Conservation (phyloP, 2,888 invertebrate genomes). For the Phasia obesa region DNA sequence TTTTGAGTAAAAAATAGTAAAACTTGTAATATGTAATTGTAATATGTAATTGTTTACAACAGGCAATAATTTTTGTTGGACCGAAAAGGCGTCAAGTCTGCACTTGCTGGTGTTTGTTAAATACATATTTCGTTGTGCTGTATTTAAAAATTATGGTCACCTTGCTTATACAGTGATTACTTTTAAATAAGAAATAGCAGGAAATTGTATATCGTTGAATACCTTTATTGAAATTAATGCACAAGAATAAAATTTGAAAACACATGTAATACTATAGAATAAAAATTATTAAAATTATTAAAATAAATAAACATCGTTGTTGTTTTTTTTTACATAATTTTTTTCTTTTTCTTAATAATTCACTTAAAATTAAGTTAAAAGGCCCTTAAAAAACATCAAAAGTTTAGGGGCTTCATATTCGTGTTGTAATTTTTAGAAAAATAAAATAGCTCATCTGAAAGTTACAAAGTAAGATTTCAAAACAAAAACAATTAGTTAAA, state of each 20-base stretch:
- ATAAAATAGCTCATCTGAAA: background rate
- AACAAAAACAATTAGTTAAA: constrained; percentile 12
- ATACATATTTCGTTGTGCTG: too few relatives aligned
- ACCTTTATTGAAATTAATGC: constrained; percentile 64
- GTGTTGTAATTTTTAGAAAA: background rate
- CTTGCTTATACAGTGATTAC: too few relatives aligned
- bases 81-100: too few relatives aligned
- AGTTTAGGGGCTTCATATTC: background rate
- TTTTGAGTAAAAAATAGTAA: too few relatives aligned
- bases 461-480: constrained; percentile 7
- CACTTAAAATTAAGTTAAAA: background rate
- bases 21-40: too few relatives aligned
- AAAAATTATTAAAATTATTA: constrained; percentile 48
- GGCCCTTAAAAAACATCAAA: background rate
- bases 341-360: background rate
- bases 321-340: background rate
- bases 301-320: constrained; percentile 57
- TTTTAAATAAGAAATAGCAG: too few relatives aligned
- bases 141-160: too few relatives aligned
- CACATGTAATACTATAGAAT: constrained; percentile 80
- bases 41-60: too few relatives aligned
- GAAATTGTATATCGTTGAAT: constrained; percentile 44
- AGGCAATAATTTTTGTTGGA: too few relatives aligned
- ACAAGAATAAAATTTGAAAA: constrained; percentile 74
- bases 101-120: too few relatives aligned